Evolutionary conservation across 30 jellyfish, hydroid and myxozoan genomes (phyloP).

Genomic region (Turritopsis rubra): DNA sequence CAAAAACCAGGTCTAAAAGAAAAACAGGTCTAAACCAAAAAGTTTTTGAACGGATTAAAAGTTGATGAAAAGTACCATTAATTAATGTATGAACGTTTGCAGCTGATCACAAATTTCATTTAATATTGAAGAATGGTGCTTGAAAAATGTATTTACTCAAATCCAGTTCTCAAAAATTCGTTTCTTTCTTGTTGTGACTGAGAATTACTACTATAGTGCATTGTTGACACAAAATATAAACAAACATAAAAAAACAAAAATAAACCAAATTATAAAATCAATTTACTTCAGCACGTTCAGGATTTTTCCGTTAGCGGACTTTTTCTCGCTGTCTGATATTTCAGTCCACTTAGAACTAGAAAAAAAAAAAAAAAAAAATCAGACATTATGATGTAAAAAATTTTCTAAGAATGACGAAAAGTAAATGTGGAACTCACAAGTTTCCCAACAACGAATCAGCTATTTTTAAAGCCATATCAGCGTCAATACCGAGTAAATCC

Average conservation of each 20-base stretch:
- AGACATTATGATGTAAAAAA: background rate
- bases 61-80: too few relatives aligned
- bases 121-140: too few relatives aligned
- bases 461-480: constrained; percentile 41
- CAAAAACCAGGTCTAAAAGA: constrained; percentile 73
- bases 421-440: constrained; percentile 32
- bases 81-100: too few relatives aligned
- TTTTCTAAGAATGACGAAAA: background rate
- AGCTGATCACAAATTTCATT: too few relatives aligned
- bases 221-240: too few relatives aligned
- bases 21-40: background rate
- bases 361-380: background rate
- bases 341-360: background rate
- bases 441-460: constrained; percentile 57
- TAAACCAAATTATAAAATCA: too few relatives aligned
- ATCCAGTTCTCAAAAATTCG: too few relatives aligned
- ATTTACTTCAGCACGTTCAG: background rate
- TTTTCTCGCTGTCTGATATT: background rate
- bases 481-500: constrained; percentile 76
- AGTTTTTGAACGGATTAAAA: too few relatives aligned
- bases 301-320: background rate
- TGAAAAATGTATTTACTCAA: too few relatives aligned
- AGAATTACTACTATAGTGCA: too few relatives aligned
- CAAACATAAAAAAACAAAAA: too few relatives aligned
- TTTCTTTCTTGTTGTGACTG: too few relatives aligned